These are phyloP conservation scores for Sorex maritimensis DNA, from an alignment of 2,797 vertebrate genomes.

Conservation along the genomic window DNA sequence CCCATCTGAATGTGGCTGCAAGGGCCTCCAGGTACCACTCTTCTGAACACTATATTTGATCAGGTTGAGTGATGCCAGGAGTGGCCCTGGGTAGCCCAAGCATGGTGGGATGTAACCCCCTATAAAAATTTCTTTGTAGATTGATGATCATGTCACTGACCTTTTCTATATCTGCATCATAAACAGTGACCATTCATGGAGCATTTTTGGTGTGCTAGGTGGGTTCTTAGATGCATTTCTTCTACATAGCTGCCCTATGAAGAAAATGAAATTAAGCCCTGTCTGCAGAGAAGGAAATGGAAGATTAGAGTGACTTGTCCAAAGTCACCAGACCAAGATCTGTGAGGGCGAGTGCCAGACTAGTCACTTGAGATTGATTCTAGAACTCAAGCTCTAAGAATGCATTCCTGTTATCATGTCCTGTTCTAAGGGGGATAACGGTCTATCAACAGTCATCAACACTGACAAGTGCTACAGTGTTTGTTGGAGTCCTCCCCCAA, in stretches of 20 bases:
- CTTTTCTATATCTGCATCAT: not conserved
- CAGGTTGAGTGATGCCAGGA: no score
- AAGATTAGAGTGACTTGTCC: not conserved
- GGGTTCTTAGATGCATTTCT: not conserved
- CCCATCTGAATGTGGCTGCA: no score
- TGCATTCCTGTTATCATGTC: not conserved
- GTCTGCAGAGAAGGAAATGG: not conserved
- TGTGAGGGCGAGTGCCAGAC: not conserved
- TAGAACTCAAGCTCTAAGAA: not conserved
- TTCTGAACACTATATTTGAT: no score
- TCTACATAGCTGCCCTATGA: not conserved
- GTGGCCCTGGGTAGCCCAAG: no score
- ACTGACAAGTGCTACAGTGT: not conserved
- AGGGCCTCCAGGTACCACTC: no score
- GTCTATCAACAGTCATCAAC: not conserved
- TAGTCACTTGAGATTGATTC: not conserved
- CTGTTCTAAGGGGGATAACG: not conserved
- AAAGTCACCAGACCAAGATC: not conserved
- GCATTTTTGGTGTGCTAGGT: not conserved
- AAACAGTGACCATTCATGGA: not conserved
- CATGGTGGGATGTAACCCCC: no score
- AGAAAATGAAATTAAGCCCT: not conserved
- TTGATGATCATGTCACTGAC: not conserved
- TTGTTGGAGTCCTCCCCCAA: constrained; percentile 4
- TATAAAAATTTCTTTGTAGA: not conserved